Base-by-base conservation (phyloP, 2,113 vertebrate species). In the Misgurnus anguillicaudatus region DNA sequence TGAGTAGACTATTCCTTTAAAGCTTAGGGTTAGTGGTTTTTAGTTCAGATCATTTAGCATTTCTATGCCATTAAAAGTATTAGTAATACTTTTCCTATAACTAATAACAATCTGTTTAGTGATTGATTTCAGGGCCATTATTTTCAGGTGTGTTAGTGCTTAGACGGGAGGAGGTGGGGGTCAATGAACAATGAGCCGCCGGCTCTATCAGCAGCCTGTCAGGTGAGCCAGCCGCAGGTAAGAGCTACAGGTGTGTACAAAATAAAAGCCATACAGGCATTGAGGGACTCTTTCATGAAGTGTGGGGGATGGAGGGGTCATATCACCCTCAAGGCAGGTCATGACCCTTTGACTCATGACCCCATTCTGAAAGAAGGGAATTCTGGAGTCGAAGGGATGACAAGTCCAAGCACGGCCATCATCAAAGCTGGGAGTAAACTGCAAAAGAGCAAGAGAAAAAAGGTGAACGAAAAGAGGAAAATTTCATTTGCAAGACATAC, bases 181-280 rank as follows among this genome's bases (percentile, higher is more conserved):
- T 1, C 7, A 31, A 63, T 66, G 62, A 82, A 45, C 82, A 68
- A 70, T 7, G 57, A 74, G 51, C 75, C 53, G 7, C 60, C 21
- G 0, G 48, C 83, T 89, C 85, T 89, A 75, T 90, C 86, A 84
- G 66, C 88, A 77, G 83, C 81, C 83, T 85, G 87, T 89, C 87
- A 89, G 84, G 39, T 71, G 86, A 89, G 86, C 86, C 76, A 39
- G 67, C 72, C n/a, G 62, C 83, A 86, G 78, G 86, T 76, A 85
- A 85, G 83, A 48, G 87, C 83, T 87, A 90, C 90, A 92, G 91
- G 91, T 93, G 91, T 92, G 83, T 91, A 91, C 91, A 92, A 92
- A 92, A 92, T 90, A 92, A 90, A 91, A 89, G 87, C 84, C 84
- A 55, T 17, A 17, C 83, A 86, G 80, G 66, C 48, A 78, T 78